Evolutionary conservation across 1,140 invertebrate species (phyloP), one percentile per base, ranked within the genome.

Genomic region (Pachyrhynchus sulphureomaculatus): DNA sequence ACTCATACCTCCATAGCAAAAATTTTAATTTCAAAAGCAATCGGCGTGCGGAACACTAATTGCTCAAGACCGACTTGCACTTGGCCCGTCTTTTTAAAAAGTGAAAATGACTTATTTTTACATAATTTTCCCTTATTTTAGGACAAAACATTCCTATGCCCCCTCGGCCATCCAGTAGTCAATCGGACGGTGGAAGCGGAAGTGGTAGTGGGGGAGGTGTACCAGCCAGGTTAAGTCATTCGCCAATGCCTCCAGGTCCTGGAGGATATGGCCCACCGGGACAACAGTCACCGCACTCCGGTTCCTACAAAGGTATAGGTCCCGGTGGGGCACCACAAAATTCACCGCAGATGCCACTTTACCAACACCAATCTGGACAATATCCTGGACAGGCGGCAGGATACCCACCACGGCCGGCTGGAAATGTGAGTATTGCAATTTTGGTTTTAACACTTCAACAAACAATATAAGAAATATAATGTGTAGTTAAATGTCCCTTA

Each of bases 141-240:
- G 90, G 90, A 74, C 90, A 91, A 84, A 92, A 89, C 84, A 88
- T 93, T 87, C 88, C 90, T 77, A 92, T 93, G 89, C 91, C 91
- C 76, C 91, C 91, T 71, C 85, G 93, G 71, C 92, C 93, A 74
- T 89, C 92, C 67, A 94, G 92, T 75, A 90, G 91, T 78, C 89
- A 93, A 76, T 89, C 91, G 68, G 90, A 92, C 80, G 86, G 85
- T 78, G 85, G 84, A 80, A 86, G 83, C 74, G 85, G 83, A 74
- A 80, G 82, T 64, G 47, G 47, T 88, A 83, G 84, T 84, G 67
- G 84, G 65, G 39, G 84, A 72, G 49, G 49, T 15, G 44, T 62
- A n/a, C 51, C 49, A 24, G 44, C 59, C 9, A 79, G 86, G 52
- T 84, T 88, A 81, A 88, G 83, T 77, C 86, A 91, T 70, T 88